Conservation (phyloP, 2,113 vertebrate species). For the Rhinopithecus roxellana region DNA sequence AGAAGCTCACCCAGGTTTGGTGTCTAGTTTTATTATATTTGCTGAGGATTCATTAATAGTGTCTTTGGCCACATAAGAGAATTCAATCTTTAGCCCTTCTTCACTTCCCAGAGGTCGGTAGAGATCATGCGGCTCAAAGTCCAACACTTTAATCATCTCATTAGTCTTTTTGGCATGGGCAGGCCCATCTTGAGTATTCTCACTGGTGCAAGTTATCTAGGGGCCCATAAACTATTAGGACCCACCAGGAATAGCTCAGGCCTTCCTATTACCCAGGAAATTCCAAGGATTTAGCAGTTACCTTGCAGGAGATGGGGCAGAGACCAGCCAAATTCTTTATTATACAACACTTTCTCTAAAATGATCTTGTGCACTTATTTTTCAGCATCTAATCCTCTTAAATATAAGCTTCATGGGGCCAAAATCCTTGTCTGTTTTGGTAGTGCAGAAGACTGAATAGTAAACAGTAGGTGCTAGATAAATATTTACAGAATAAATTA, state of each 20-base stretch:
- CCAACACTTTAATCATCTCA: not conserved
- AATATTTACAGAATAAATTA: not conserved
- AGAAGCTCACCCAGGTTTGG: not conserved
- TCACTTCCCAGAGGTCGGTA: not conserved
- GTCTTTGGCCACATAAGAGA: not conserved
- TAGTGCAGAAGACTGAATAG: not conserved
- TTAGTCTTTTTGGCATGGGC: not conserved
- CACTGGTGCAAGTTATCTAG: not conserved
- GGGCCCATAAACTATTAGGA: not conserved
- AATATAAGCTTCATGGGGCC: not conserved
- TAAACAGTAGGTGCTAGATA: not conserved
- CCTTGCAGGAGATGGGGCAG: not conserved
- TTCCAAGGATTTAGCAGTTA: not conserved
- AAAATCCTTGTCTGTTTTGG: not conserved
- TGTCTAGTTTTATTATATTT: not conserved
- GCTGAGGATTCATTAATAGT: not conserved
- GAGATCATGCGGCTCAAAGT: not conserved
- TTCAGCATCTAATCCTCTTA: not conserved
- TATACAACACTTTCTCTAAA: not conserved
- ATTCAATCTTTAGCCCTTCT: not conserved
- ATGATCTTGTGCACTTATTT: not conserved
- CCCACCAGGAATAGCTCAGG: not conserved
- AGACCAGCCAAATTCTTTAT: not conserved
- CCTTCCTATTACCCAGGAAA: not conserved
- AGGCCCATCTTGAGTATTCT: not conserved